Evolutionary conservation across 2,113 vertebrate species (phyloP).

Genomic region (Chionis minor): DNA sequence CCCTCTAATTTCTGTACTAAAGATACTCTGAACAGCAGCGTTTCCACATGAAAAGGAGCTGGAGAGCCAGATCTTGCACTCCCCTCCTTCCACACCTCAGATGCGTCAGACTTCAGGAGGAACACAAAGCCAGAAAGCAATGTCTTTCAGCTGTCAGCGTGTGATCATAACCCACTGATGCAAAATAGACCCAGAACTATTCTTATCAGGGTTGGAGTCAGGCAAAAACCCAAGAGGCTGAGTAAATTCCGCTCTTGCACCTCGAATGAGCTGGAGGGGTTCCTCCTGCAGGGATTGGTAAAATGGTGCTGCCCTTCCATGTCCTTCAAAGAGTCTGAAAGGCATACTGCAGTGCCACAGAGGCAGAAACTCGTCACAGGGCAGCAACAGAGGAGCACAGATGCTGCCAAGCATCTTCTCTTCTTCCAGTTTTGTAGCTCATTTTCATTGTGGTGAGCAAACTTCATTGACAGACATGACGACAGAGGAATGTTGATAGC

Average conservation of each 20-base stretch:
- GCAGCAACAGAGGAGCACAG: neutral
- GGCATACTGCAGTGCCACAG: neutral
- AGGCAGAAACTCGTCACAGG: neutral
- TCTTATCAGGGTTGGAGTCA: neutral
- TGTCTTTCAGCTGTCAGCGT: neutral
- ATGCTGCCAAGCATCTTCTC: neutral
- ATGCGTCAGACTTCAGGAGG: constrained; percentile 33
- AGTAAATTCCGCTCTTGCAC: neutral
- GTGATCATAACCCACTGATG: neutral
- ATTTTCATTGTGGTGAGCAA: neutral
- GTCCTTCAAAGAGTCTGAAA: neutral
- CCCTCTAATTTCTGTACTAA: neutral
- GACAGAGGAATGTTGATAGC: neutral
- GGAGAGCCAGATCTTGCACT: neutral
- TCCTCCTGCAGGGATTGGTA: neutral
- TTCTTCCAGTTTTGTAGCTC: neutral
- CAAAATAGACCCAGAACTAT: neutral
- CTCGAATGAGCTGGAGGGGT: neutral
- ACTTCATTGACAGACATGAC: neutral
- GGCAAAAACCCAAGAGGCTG: neutral
- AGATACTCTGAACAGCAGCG: neutral
- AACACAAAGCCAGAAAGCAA: neutral
- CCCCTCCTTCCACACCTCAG: neutral
- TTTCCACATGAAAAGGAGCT: neutral
- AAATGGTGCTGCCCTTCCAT: neutral